Conservation (phyloP, 2,113 vertebrate species). For the Melanostigma gelatinosum region DNA sequence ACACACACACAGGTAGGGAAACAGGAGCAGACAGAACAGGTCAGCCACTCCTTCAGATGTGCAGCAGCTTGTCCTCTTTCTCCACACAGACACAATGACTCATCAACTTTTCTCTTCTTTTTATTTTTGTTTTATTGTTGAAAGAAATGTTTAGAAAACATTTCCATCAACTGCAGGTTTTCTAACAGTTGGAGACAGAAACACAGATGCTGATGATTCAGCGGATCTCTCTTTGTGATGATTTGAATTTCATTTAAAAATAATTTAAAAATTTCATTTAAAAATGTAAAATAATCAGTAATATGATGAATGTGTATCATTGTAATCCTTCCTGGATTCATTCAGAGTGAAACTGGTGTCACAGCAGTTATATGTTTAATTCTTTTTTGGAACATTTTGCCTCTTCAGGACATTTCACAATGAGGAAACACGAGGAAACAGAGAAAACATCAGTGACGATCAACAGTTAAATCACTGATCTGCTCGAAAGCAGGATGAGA, state of each 20-base stretch:
- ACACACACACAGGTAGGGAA: neutral
- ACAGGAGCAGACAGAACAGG: constrained; percentile 24
- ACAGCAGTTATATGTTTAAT: too few species aligned
- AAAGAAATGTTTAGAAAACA: neutral
- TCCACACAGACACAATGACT: constrained; percentile 28
- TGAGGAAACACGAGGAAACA: neutral
- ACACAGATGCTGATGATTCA: neutral
- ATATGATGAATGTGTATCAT: neutral
- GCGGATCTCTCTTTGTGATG: neutral
- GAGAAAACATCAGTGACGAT: neutral
- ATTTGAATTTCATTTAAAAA: neutral
- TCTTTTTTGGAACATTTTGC: neutral
- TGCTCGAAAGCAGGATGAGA: neutral
- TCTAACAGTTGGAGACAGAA: neutral
- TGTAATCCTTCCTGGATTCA: neutral
- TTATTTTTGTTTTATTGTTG: neutral
- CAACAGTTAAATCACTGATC: neutral
- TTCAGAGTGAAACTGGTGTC: neutral
- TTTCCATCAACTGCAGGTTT: neutral
- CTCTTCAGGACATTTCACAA: neutral
- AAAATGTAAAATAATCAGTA: too few species aligned
- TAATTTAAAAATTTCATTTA: neutral
- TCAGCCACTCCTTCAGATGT: constrained; percentile 74
- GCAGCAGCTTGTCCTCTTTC: constrained; percentile 66
- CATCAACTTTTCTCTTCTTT: neutral